Evolutionary conservation across 2,888 invertebrate species (phyloP).

Genomic region (Alentia gelatinosa): DNA sequence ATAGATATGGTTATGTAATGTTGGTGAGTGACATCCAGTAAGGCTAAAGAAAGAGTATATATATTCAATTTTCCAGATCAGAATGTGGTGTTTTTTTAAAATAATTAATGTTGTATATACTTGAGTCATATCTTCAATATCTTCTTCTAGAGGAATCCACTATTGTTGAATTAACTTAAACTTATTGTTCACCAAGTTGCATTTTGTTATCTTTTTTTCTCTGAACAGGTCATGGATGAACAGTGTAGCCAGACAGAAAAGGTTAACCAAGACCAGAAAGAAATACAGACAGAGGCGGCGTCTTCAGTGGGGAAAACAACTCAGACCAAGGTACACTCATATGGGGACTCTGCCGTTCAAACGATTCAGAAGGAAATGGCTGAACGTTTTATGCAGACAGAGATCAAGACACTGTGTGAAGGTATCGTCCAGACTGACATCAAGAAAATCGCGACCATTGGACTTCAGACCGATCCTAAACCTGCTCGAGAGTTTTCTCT

Average conservation of each 20-base stretch:
- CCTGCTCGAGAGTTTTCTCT: neutral
- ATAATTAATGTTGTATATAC: too few species aligned
- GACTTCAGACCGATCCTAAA: conserved; percentile 47
- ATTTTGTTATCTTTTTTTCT: neutral
- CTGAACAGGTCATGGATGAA: neutral
- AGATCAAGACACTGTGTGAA: neutral
- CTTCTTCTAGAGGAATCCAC: too few species aligned
- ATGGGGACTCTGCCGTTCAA: neutral
- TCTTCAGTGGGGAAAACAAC: neutral
- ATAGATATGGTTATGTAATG: too few species aligned
- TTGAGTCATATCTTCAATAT: too few species aligned
- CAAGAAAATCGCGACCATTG: neutral
- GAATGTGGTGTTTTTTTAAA: too few species aligned
- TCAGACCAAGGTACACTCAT: neutral
- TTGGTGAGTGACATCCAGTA: too few species aligned
- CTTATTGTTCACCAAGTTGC: too few species aligned
- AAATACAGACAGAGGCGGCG: neutral
- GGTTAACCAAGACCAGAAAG: neutral
- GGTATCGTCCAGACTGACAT: conserved; percentile 35
- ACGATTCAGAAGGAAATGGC: neutral
- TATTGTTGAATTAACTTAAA: too few species aligned
- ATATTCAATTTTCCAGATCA: too few species aligned
- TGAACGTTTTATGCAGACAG: conserved; percentile 41
- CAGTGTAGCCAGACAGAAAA: conserved; percentile 5
- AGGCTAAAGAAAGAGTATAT: too few species aligned